These are phyloP conservation scores for Trematomus bernacchii DNA, from an alignment of 2,797 vertebrate species.

Conservation along the genomic window DNA sequence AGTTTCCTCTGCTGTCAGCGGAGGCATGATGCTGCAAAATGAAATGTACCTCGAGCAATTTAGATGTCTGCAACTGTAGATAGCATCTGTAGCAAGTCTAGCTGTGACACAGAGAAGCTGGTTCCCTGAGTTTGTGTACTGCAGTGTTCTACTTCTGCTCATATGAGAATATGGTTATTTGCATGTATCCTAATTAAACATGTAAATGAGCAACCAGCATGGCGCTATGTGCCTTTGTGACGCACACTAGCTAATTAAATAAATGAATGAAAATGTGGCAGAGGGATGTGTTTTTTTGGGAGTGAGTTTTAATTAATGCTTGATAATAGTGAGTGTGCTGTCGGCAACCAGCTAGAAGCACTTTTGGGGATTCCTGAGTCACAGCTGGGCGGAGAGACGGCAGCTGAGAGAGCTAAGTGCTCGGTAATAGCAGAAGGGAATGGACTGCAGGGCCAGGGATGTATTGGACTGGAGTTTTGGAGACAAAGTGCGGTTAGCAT, in stretches of 20 bases:
- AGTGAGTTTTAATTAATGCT: constrained; percentile 20
- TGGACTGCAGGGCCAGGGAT: constrained; percentile 15
- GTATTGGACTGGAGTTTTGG: constrained; percentile 29
- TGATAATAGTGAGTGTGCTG: constrained; percentile 18
- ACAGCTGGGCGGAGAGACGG: constrained; percentile 33
- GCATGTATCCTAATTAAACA: constrained; percentile 30
- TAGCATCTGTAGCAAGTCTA: constrained; percentile 53
- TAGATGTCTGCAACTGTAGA: constrained; percentile 60
- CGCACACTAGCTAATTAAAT: neutral
- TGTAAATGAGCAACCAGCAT: constrained; percentile 5
- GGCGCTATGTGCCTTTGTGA: neutral
- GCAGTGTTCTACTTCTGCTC: constrained; percentile 9
- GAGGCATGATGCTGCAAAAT: constrained; percentile 50
- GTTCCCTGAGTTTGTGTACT: constrained; percentile 22
- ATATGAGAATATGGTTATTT: constrained; percentile 20
- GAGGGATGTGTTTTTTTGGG: neutral
- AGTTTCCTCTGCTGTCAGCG: constrained; percentile 8
- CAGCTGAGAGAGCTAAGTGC: constrained; percentile 45
- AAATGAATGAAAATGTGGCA: constrained; percentile 10
- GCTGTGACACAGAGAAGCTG: constrained; percentile 25
- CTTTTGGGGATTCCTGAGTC: constrained; percentile 47
- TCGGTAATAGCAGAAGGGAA: constrained; percentile 22
- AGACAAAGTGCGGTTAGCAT: constrained; percentile 42
- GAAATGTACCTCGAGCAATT: constrained; percentile 55
- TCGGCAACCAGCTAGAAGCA: constrained; percentile 7